Evolutionary conservation across 2,888 invertebrate species (phyloP).

Genomic region (Ptilodon capucinus): DNA sequence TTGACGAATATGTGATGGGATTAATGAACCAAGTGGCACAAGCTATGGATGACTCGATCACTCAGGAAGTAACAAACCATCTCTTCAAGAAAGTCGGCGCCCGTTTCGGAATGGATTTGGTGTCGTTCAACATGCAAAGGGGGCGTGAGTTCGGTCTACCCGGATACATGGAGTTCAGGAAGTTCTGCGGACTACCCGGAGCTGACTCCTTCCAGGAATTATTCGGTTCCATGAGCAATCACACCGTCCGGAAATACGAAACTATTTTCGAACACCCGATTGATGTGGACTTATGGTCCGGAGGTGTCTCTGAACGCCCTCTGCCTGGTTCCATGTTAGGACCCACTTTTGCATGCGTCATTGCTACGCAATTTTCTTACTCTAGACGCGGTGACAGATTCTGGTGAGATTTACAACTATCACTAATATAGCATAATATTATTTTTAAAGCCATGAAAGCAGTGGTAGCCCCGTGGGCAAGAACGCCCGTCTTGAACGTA

Average conservation of each 20-base stretch:
- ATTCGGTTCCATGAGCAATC: slow-evolving; percentile 94
- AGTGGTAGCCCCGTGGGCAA: no score
- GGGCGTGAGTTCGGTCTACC: slow-evolving; percentile 96
- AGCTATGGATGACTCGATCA: slow-evolving; percentile 97
- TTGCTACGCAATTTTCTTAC: slow-evolving; percentile 96
- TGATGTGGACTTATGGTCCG: slow-evolving; percentile 97
- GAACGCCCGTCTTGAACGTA: no score
- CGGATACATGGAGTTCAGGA: slow-evolving; percentile 96
- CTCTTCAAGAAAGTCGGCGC: slow-evolving; percentile 92
- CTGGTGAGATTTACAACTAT: slow-evolving; percentile 83
- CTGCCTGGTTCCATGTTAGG: slow-evolving; percentile 96
- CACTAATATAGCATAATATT: no score
- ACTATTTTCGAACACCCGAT: slow-evolving; percentile 94
- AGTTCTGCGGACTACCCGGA: slow-evolving; percentile 93
- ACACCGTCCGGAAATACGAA: slow-evolving; percentile 91
- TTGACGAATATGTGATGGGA: slow-evolving; percentile 96
- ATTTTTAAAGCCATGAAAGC: no score
- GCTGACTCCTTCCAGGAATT: slow-evolving; percentile 91
- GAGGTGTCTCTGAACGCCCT: slow-evolving; percentile 95
- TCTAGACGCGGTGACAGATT: slow-evolving; percentile 95
- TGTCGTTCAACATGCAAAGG: slow-evolving; percentile 96
- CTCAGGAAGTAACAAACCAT: slow-evolving; percentile 95
- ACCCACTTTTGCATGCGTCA: slow-evolving; percentile 96
- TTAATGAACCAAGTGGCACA: slow-evolving; percentile 97
- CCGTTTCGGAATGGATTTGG: slow-evolving; percentile 93